Conservation (phyloP, 2,888 invertebrate genomes). For the Antheraea yamamai region DNA sequence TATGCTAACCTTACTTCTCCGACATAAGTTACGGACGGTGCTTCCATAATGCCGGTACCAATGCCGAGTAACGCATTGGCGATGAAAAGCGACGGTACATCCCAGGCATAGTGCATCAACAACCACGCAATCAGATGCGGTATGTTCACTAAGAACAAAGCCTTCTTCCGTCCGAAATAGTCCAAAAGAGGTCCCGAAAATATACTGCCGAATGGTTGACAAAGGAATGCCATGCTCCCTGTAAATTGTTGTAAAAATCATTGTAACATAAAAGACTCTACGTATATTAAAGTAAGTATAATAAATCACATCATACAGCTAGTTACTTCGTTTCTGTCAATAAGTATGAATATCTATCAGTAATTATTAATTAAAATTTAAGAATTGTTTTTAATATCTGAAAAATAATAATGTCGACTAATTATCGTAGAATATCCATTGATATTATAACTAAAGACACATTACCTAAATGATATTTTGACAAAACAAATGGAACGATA, state of each 20-base stretch:
- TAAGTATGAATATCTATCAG: no score
- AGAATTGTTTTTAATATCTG: no score
- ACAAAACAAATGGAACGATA: no score
- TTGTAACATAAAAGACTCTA: background rate
- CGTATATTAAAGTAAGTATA: no score
- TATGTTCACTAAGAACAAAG: constrained; percentile 81
- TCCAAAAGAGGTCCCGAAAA: constrained; percentile 81
- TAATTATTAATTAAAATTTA: no score
- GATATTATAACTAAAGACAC: no score
- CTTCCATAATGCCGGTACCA: constrained; percentile 83
- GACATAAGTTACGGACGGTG: constrained; percentile 83
- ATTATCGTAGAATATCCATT: no score
- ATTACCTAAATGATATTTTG: no score
- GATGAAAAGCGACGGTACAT: constrained; percentile 72
- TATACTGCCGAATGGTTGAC: constrained; percentile 82
- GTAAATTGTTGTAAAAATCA: constrained; percentile 32
- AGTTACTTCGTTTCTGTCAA: no score
- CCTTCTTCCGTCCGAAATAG: constrained; percentile 78
- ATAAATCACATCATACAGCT: no score
- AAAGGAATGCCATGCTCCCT: constrained; percentile 82
- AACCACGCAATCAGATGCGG: constrained; percentile 82
- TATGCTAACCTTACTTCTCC: constrained; percentile 78
- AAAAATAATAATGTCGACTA: no score
- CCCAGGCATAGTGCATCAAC: constrained; percentile 77
- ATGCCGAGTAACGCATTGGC: constrained; percentile 80